Conservation (phyloP, 2,888 invertebrate genomes). For the Lasioglossum oenotherae region DNA sequence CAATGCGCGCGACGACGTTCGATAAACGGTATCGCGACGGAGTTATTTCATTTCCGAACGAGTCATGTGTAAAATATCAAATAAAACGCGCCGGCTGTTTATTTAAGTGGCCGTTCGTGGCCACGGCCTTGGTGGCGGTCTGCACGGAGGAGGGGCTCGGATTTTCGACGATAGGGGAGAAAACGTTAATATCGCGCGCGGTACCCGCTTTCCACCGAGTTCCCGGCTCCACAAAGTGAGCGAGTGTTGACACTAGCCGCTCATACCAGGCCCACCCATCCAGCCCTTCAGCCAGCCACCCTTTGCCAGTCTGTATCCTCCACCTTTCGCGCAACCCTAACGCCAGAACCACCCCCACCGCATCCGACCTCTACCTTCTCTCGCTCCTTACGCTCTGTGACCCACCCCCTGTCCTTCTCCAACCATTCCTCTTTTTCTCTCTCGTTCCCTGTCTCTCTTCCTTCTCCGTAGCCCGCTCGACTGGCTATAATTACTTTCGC, state of each 20-base stretch:
- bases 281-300: conserved; percentile 56
- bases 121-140: conserved; percentile 46
- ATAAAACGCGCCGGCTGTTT: conserved; percentile 80
- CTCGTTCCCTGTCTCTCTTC: not conserved
- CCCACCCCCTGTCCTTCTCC: conserved; percentile 8
- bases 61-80: conserved; percentile 82
- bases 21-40: conserved; percentile 71
- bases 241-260: conserved; percentile 83
- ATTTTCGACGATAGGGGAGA: conserved; percentile 71
- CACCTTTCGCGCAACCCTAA: conserved; percentile 62
- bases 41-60: conserved; percentile 78
- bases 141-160: conserved; percentile 45
- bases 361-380: conserved; percentile 61
- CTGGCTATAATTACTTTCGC: conserved; percentile 66
- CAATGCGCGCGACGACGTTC: conserved; percentile 51
- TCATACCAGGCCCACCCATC: conserved; percentile 74
- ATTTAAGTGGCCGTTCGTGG: conserved; percentile 76
- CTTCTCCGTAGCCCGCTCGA: conserved; percentile 24
- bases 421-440: conserved; percentile 21
- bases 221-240: conserved; percentile 82
- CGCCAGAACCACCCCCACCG: conserved; percentile 56
- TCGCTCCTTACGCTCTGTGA: conserved; percentile 14
- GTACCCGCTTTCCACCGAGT: conserved; percentile 78
- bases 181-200: conserved; percentile 82
- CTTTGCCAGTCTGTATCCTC: conserved; percentile 67